Base-by-base conservation (phyloP, 2,888 invertebrate species). In the Melipona beecheii region DNA sequence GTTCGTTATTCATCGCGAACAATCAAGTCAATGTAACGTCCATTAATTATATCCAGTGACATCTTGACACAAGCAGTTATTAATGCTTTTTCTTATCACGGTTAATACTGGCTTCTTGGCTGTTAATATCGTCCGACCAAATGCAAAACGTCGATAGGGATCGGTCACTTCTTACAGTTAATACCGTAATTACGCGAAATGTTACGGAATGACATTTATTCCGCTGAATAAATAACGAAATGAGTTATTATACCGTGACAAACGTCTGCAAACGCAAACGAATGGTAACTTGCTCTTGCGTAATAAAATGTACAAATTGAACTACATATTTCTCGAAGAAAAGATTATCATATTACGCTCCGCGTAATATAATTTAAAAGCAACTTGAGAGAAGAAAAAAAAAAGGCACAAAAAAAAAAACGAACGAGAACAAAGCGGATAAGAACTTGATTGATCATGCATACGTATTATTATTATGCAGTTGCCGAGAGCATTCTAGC, bases 41-140 rank as follows among this genome's bases (percentile, higher is more conserved):
- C 88, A 88, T 89, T 89, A 89, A 89, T 89, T 89, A 89, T 75
- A 49, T 56, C 56, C 66, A 65, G 78, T 86, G 88, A 83, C 87
- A 78, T 75, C 81, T 86, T 81, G 85, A 90, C 84, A 70, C 84
- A 56, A 54, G 62, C 64, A 82, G 86, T 89, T 89, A 89, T 91
- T 86, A 86, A 91, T 89, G 87, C 79, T 83, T 83, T 87, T 84
- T 83, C 78, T 87, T 77, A 75, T 76, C 76, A 75, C 81, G 74
- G 85, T 84, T 87, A 89, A 87, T 88, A 85, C 87, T 77, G 81
- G 78, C 72, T 80, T 82, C 66, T 75, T 74, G 66, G 66, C 79
- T 79, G 83, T 88, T 86, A 91, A 81, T 83, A 86, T 87, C 88
- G 73, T 72, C 82, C 78, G 82, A 66, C 62, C 82, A 75, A 78